phyloP scores from a whole-genome alignment of 2,113 vertebrate genomes.

The Rhipidura dahli region DNA sequence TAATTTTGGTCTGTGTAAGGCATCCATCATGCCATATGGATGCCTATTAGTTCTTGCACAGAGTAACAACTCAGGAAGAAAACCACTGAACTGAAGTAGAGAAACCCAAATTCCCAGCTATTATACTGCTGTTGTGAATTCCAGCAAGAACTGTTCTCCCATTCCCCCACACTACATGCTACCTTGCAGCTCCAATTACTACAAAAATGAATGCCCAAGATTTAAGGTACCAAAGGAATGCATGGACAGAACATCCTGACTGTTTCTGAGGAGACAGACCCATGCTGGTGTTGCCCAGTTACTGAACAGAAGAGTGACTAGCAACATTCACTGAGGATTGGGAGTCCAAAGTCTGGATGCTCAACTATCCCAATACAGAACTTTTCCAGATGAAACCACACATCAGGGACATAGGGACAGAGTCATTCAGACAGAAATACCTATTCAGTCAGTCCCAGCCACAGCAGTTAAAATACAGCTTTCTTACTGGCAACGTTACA shows the following conservation, averaged over 20 bases:
- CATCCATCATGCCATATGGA: background rate
- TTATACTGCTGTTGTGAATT: rapidly evolving
- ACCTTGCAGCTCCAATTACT: background rate
- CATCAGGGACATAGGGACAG: background rate
- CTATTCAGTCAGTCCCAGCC: background rate
- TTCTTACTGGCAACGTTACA: background rate
- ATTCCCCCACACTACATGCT: background rate
- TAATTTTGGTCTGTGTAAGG: background rate
- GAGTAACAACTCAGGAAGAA: background rate
- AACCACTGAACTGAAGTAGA: background rate
- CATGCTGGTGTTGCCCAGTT: background rate
- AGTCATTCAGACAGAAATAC: background rate
- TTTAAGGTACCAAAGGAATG: background rate
- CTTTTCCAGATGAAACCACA: background rate
- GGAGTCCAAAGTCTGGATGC: background rate
- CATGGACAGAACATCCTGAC: background rate
- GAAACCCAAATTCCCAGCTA: background rate
- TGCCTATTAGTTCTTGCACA: background rate
- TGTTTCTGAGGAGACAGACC: background rate
- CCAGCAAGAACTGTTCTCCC: background rate
- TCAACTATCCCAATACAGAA: background rate
- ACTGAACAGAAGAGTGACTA: background rate
- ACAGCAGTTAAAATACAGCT: background rate
- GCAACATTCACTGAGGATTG: background rate
- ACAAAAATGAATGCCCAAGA: background rate